These are phyloP conservation scores for Heterocephalus glaber DNA, from an alignment of 2,113 vertebrate species.

Conservation along the genomic window DNA sequence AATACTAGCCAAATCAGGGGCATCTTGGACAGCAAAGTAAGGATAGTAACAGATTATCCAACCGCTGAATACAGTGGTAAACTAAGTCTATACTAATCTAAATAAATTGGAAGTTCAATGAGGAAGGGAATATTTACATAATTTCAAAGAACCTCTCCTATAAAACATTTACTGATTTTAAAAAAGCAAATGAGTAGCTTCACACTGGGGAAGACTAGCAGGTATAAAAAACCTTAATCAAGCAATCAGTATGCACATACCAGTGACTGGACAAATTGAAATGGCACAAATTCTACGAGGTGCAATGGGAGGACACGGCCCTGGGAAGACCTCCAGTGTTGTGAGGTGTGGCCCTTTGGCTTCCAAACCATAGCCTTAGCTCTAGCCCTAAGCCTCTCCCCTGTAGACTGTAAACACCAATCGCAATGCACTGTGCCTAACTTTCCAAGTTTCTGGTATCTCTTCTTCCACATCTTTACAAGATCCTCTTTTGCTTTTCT, in stretches of 20 bases:
- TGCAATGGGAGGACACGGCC: background rate
- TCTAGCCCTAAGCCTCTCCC: too few relatives aligned
- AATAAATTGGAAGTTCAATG: background rate
- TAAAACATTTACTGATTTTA: background rate
- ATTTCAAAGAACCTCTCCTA: background rate
- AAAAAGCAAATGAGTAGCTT: background rate
- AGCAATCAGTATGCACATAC: background rate
- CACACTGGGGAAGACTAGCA: background rate
- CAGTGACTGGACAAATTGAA: background rate
- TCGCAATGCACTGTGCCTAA: background rate
- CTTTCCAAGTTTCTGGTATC: background rate
- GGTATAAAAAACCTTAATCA: background rate
- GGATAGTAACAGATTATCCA: background rate
- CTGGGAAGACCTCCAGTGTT: too few relatives aligned
- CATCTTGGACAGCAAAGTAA: background rate
- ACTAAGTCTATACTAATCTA: background rate
- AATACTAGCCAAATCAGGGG: background rate
- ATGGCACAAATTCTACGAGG: too few relatives aligned
- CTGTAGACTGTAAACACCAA: background rate
- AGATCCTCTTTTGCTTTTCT: background rate
- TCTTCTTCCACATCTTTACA: background rate
- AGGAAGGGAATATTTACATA: background rate
- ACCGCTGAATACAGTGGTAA: background rate
- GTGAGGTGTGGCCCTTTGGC: rapidly evolving
- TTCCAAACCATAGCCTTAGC: background rate